phyloP scores from a whole-genome alignment of 2,797 vertebrate species.

The Scarus forsteni region DNA sequence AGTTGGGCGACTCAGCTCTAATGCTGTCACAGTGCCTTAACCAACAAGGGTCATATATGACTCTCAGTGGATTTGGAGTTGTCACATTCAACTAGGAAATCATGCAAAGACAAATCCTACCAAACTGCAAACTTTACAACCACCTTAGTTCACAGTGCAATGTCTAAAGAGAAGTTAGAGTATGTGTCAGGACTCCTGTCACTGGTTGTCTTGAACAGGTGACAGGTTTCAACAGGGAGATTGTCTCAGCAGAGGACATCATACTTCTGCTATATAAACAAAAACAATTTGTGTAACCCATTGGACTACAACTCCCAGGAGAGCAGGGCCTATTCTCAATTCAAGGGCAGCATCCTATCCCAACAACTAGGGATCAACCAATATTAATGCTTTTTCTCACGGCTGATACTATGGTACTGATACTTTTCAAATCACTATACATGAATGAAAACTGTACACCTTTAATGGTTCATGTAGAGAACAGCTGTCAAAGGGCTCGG shows the following conservation, averaged over 20 bases:
- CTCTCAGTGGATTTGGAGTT: slow-evolving; percentile 36
- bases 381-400: too few relatives aligned
- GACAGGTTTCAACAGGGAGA: slow-evolving; percentile 27
- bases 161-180: slow-evolving; percentile 25
- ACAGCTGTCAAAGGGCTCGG: too few relatives aligned
- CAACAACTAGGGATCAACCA: too few relatives aligned
- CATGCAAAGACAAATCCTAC: background rate
- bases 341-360: too few relatives aligned
- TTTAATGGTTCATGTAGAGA: too few relatives aligned
- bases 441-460: too few relatives aligned
- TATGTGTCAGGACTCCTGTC: slow-evolving; percentile 34
- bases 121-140: slow-evolving; percentile 14
- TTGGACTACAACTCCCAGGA: slow-evolving; percentile 36
- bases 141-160: slow-evolving; percentile 15
- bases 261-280: slow-evolving; percentile 23
- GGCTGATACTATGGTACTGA: too few relatives aligned
- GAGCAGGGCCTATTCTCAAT: slow-evolving; percentile 1
- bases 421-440: too few relatives aligned
- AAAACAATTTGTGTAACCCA: slow-evolving; percentile 24
- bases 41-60: slow-evolving; percentile 27
- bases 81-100: slow-evolving; percentile 39
- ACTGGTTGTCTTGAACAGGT: slow-evolving; percentile 33
- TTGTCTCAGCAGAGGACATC: slow-evolving; percentile 14
- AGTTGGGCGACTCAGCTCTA: slow-evolving; percentile 38
- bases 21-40: slow-evolving; percentile 43